Conservation (phyloP, 2,113 vertebrate genomes). For the Nothoprocta pentlandii region DNA sequence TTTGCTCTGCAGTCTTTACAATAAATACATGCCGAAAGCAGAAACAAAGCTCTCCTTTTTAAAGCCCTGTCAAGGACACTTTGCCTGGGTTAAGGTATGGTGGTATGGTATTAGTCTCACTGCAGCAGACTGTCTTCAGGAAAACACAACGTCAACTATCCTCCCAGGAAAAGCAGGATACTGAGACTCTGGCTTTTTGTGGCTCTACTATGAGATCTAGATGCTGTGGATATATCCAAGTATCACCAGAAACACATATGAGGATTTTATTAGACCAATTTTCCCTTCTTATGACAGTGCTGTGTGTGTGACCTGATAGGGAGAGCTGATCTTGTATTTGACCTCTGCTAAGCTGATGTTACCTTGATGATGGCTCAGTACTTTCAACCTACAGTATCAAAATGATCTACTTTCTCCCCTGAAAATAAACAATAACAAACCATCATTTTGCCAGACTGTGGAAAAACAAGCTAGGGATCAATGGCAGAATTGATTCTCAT, state of each 20-base stretch:
- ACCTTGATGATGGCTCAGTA: not conserved
- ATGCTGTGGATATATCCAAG: not conserved
- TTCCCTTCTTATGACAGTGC: not conserved
- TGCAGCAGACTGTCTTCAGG: not conserved
- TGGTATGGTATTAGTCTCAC: not conserved
- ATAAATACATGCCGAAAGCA: not conserved
- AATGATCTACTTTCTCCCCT: not conserved
- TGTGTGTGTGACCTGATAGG: not conserved
- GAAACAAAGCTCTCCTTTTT: not conserved
- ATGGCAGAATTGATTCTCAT: not conserved
- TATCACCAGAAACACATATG: not conserved
- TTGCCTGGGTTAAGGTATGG: not conserved
- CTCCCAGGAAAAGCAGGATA: not conserved
- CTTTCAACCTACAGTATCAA: not conserved
- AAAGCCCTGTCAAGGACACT: not conserved
- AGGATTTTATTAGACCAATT: not conserved
- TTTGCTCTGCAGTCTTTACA: not conserved
- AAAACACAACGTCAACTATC: not conserved
- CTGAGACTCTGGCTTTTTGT: not conserved
- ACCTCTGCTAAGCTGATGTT: not conserved
- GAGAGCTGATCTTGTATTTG: not conserved
- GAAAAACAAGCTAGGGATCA: not conserved
- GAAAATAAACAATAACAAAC: not conserved
- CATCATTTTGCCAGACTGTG: not conserved
- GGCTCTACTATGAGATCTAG: not conserved